A percentile compares a stretch with the other conserved stretches of the same genome.
Evolutionary conservation across 2,113 vertebrate species (phyloP).

Genomic region (Gallinago jamesoni): DNA sequence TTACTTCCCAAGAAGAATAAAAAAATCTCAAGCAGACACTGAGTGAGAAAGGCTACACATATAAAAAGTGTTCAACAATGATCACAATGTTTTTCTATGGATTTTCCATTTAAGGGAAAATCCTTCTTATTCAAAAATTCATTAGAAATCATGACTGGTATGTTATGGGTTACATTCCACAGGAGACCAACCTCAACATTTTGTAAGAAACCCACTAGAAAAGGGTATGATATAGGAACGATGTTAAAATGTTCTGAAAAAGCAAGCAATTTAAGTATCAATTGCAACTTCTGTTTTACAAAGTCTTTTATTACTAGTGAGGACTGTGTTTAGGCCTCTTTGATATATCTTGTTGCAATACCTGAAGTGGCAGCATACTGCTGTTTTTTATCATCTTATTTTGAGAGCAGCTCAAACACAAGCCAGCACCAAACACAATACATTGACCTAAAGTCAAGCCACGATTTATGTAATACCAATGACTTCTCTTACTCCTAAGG

Average conservation of each 20-base stretch:
- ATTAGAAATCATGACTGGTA: not conserved
- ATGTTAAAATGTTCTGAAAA: not conserved
- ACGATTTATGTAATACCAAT: accelerated
- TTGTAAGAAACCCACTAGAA: not conserved
- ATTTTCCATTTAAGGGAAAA: not conserved
- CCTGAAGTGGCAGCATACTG: not conserved
- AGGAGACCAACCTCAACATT: not conserved
- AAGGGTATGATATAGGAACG: not conserved
- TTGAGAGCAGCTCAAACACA: not conserved
- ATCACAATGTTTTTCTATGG: not conserved
- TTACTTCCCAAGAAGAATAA: not conserved
- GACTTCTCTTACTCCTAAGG: not conserved
- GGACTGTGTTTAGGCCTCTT: not conserved
- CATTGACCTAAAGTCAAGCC: not conserved
- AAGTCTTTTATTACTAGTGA: not conserved
- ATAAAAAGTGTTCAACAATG: not conserved
- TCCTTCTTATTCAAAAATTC: not conserved
- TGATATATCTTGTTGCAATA: not conserved
- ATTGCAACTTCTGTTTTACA: not conserved
- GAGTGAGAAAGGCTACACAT: not conserved
- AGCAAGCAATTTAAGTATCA: not conserved
- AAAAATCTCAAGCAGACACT: not conserved
- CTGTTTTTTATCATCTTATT: not conserved
- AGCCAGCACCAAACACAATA: not conserved
- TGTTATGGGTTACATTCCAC: not conserved